phyloP scores from a whole-genome alignment of 2,113 vertebrate species.

The Nerophis ophidion region DNA sequence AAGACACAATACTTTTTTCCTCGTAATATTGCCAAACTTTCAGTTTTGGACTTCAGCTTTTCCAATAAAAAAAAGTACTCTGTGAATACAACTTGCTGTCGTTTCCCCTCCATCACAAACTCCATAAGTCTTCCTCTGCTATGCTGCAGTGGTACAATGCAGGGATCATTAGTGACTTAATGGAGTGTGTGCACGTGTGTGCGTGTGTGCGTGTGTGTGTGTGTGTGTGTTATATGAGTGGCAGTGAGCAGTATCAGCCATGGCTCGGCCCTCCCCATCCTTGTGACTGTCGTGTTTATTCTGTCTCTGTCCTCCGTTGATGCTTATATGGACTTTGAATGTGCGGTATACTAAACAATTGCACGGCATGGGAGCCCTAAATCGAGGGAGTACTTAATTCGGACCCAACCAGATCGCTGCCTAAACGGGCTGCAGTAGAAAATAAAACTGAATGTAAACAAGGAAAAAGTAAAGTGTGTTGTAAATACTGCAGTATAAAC shows the following conservation, averaged over 20 bases:
- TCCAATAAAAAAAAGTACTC: too few relatives aligned
- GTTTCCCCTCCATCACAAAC: not conserved
- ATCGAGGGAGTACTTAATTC: not conserved
- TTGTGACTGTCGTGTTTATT: conserved; percentile 9
- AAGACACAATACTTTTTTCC: too few relatives aligned
- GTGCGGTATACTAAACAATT: too few relatives aligned
- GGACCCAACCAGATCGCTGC: not conserved
- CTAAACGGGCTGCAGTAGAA: not conserved
- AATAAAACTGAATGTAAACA: not conserved
- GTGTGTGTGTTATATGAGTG: conserved; percentile 42
- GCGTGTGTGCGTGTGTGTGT: too few relatives aligned
- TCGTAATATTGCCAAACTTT: too few relatives aligned
- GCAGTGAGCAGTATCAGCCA: conserved; percentile 52
- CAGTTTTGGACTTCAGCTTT: too few relatives aligned
- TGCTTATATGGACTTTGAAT: conserved; percentile 7
- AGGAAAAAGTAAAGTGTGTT: too few relatives aligned
- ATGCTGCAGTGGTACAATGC: conserved; percentile 29
- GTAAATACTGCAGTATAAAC: too few relatives aligned
- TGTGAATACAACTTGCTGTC: not conserved
- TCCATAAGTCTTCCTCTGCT: not conserved
- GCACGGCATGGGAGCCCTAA: too few relatives aligned
- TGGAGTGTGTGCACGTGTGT: conserved; percentile 28
- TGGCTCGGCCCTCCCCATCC: conserved; percentile 20
- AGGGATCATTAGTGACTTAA: conserved; percentile 66
- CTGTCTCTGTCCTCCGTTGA: not conserved